Percentiles rank a stretch among this genome's conserved stretches.
Conservation (phyloP, 2,888 invertebrate species). For the Sesia apiformis region DNA sequence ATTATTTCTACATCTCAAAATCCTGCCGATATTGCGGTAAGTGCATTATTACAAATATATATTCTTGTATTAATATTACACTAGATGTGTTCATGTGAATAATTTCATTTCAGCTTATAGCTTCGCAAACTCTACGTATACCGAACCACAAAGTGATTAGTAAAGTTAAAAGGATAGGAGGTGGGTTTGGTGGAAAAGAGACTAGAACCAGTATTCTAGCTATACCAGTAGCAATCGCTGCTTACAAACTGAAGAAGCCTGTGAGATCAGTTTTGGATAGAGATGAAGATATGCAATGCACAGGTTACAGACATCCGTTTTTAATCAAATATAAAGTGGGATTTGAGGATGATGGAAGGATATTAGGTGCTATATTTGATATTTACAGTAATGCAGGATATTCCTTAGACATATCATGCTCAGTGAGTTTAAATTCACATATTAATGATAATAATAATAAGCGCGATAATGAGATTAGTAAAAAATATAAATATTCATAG, state of each 20-base stretch:
- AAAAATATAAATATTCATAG: too few relatives aligned
- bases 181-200: conserved; percentile 94
- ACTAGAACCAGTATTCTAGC: conserved; percentile 76
- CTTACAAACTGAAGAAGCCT: conserved; percentile 80
- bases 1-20: conserved; percentile 87
- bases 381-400: conserved; percentile 84
- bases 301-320: conserved; percentile 88
- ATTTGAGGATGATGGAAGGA: conserved; percentile 79
- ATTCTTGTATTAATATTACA: too few relatives aligned
- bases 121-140: conserved; percentile 77
- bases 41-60: conserved; percentile 11
- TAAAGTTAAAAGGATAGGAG: conserved; percentile 86
- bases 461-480: background rate
- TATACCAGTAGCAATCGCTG: conserved; percentile 82
- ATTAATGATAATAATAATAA: background rate
- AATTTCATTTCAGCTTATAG: conserved; percentile 65
- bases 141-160: conserved; percentile 79
- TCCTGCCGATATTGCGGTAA: conserved; percentile 81
- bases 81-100: background rate
- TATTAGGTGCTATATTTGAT: conserved; percentile 76
- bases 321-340: conserved; percentile 83
- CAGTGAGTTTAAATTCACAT: conserved; percentile 51
- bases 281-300: conserved; percentile 89
- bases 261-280: conserved; percentile 86
- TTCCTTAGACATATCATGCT: conserved; percentile 80